phyloP scores from a whole-genome alignment of 2,113 vertebrate species.

The Elaphurus davidianus region DNA sequence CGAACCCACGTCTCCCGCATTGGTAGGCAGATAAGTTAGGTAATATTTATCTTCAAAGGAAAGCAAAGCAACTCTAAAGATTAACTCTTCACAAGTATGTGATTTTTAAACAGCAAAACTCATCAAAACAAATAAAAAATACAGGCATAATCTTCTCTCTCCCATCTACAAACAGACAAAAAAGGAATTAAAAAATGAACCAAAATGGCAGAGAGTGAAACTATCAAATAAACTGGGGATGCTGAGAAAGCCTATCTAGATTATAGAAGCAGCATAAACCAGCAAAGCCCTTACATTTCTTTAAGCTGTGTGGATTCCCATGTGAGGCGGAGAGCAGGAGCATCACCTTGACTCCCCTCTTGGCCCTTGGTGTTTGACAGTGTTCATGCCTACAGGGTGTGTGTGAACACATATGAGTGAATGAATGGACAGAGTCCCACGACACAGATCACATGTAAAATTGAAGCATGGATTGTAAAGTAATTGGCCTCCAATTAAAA shows the following conservation, averaged over 20 bases:
- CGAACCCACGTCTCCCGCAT: neutral
- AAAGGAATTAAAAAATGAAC: neutral
- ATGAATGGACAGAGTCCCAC: neutral
- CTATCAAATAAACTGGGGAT: neutral
- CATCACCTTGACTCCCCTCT: neutral
- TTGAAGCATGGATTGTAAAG: neutral
- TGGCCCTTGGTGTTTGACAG: neutral
- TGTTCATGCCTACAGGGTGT: neutral
- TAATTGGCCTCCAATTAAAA: neutral
- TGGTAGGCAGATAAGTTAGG: neutral
- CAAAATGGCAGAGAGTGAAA: neutral
- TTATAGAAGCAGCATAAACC: neutral
- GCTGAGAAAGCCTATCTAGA: neutral
- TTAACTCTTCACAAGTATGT: neutral
- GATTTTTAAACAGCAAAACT: neutral
- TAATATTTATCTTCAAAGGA: neutral
- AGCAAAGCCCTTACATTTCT: neutral
- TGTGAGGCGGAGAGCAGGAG: neutral
- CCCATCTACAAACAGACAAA: neutral
- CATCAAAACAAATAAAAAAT: neutral
- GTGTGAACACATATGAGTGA: neutral
- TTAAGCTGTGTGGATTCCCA: neutral
- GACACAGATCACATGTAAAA: neutral
- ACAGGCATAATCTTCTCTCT: neutral
- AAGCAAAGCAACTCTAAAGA: constrained; percentile 1